Evolutionary conservation across 2,888 invertebrate species (phyloP), one percentile per base, ranked within the genome.

Genomic region (Sphaerophoria rueppellii): DNA sequence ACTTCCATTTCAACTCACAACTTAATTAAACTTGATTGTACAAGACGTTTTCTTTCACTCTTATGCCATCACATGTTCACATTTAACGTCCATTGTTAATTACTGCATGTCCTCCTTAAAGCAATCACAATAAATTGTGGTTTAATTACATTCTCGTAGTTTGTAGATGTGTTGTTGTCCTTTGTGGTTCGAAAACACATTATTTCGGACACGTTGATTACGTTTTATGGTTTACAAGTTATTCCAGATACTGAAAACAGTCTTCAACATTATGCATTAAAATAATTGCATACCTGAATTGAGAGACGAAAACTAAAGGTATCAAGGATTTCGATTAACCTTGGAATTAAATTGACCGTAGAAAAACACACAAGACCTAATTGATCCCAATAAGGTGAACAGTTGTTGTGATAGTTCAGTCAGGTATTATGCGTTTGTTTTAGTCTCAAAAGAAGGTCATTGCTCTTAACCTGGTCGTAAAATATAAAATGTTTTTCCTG

Each of bases 1-100:
- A 2, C 24, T 57, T 57, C 14, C 6, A 9, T 16, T 7, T 16
- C 4, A 55, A 34, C n/a, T 55, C 32, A 55, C 32, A 34, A 34
- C 12, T 34, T 55, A 34, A 55, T 55, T 34, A 55, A 34, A 55
- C 9, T 55, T 55, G 35, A 55, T 34, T 12, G n/a, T 12, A 55
- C 7, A 58, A 58, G 6, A 46, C 7, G 6, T 61, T 61, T 46
- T 32, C n/a, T 32, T 24, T 32, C 12, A 43, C 61, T 32, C 12
- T 12, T 24, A 11, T 24, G 32, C 24, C 43, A 61, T 46, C 61
- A 61, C 43, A 46, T 61, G 40, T 24, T 40, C 58, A 71, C 65
- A 75, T 69, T 72, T 72, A 55, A 72, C 63, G 43, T 69, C 43
- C 43, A 69, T 52, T 69, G 67, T 82, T 82, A 82, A 77, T 82